Evolutionary conservation across 1,140 invertebrate species (phyloP), one percentile per base, ranked within the genome.

Genomic region (Zaprionus kolodkinae): DNA sequence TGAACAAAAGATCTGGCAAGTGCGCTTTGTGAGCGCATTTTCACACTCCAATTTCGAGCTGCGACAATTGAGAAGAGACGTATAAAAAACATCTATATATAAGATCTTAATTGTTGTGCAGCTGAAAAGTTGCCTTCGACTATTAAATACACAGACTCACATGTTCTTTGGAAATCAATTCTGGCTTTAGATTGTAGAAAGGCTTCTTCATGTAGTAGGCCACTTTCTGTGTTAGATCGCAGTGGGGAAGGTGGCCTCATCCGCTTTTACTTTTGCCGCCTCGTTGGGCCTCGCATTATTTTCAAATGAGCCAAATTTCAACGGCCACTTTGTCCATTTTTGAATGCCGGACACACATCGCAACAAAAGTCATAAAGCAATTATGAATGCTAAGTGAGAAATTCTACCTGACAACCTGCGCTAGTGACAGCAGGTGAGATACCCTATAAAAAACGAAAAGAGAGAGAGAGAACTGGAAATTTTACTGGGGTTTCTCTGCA

Each of bases 31-130:
- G 65, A 43, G 43, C 71, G 78, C 85, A 89, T 89, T 89, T 89
- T 89, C 81, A 89, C 85, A 89, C 85, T 89, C 85, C 76, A 89
- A 80, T 89, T 89, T 64, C 43, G 64, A 38, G 72, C 50, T 30
- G 12, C 33, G 43, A 78, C 72, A 78, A 69, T 75, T 68, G 60
- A 40, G 54, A 38, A 40, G 54, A 38, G 64, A 59, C 57, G 35
- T 63, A 64, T 72, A 60, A 35, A 71, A 50, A 70, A 74, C 40
- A 52, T 21, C 21, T 52, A 15, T 40, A 12, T 57, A 62, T 57
- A 62, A 57, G 67, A 52, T 50, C 38, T 25, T 55, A 45, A 75
- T 75, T 74, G 64, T 69, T 54, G 63, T 60, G 21, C 33, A 50
- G 65, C 36, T 40, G 36, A 62, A 56, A 65, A 50, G 15, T 11